Evolutionary conservation across 2,888 invertebrate genomes (phyloP).

Genomic region (Ophonus ardosiacus): DNA sequence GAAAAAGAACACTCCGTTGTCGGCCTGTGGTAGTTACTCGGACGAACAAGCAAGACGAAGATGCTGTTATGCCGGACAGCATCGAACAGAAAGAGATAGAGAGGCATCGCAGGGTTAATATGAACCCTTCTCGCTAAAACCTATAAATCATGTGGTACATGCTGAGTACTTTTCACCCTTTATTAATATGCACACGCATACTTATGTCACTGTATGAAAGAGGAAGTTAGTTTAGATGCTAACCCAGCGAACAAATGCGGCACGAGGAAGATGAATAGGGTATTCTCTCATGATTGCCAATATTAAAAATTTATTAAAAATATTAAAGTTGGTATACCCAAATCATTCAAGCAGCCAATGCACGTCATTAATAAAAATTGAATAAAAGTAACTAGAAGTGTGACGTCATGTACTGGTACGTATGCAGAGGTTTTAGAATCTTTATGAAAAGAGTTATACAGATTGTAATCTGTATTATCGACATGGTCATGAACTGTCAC

Average conservation of each 20-base stretch:
- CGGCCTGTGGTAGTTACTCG: conserved; percentile 23
- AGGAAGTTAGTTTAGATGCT: conserved; percentile 40
- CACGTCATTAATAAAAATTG: no score
- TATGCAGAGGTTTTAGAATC: no score
- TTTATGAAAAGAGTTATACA: no score
- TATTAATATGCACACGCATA: conserved; percentile 47
- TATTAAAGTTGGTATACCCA: no score
- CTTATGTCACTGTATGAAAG: conserved; percentile 7
- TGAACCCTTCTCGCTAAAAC: conserved; percentile 32
- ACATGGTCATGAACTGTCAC: no score
- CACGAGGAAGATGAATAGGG: background rate
- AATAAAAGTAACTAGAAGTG: no score
- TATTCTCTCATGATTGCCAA: no score
- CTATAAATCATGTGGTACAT: conserved; percentile 41
- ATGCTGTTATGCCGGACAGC: background rate
- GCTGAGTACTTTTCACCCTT: conserved; percentile 51
- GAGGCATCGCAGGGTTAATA: conserved; percentile 2
- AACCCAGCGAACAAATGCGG: background rate
- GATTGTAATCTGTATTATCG: no score
- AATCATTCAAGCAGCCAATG: no score
- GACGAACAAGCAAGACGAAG: background rate
- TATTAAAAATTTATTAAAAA: no score
- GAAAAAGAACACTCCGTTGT: conserved; percentile 34
- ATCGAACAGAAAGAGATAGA: background rate
- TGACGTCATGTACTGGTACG: no score